phyloP scores from a whole-genome alignment of 1,140 invertebrate species.

The Caenorhabditis inopinata region DNA sequence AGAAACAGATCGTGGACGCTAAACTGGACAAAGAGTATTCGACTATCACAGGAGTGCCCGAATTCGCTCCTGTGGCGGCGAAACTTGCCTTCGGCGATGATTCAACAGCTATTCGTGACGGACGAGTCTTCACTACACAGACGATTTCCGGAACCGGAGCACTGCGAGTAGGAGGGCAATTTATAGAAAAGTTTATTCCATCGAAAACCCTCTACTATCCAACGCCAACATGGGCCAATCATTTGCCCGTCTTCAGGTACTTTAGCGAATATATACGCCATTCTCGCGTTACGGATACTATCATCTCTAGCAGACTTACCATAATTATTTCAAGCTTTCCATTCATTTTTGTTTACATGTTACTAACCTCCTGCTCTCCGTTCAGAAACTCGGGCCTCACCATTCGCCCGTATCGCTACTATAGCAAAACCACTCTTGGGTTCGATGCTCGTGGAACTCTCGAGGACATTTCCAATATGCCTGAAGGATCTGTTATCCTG shows the following conservation, averaged over 20 bases:
- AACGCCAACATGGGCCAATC: constrained; percentile 96
- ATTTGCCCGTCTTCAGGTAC: constrained; percentile 85
- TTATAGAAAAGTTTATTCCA: constrained; percentile 74
- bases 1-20: constrained; percentile 75
- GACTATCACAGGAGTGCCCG: constrained; percentile 78
- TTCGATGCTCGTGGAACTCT: constrained; percentile 87
- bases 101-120: constrained; percentile 75
- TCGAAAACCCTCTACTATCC: constrained; percentile 85
- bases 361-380: neutral
- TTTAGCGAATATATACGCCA: constrained; percentile 26
- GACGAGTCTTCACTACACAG: constrained; percentile 78
- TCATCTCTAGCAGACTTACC: too few relatives aligned
- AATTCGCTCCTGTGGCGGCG: constrained; percentile 68
- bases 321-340: too few relatives aligned
- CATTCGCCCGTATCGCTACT: constrained; percentile 90
- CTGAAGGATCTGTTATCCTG: constrained; percentile 85
- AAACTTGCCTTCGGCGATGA: constrained; percentile 85
- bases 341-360: neutral
- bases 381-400: constrained; percentile 76
- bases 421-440: constrained; percentile 89
- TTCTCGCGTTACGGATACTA: too few relatives aligned
- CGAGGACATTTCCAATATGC: constrained; percentile 88
- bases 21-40: constrained; percentile 92
- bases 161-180: constrained; percentile 85
- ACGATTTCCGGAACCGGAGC: constrained; percentile 94